Conservation (phyloP, 2,888 invertebrate species). For the Drosophila tripunctata region DNA sequence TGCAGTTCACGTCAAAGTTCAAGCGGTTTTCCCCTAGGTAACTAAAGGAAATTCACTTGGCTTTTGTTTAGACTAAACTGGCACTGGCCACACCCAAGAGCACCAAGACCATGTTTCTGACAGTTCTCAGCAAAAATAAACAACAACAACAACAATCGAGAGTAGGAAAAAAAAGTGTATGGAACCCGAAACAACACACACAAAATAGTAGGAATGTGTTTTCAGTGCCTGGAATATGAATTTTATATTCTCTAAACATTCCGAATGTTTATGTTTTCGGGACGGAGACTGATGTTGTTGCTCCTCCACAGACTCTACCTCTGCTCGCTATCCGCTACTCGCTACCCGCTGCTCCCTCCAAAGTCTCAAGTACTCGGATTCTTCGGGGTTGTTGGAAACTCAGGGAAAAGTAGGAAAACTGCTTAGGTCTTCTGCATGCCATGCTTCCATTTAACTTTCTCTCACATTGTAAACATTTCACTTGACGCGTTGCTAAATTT, state of each 20-base stretch:
- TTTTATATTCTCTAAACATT: conserved; percentile 72
- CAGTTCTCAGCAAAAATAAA: conserved; percentile 65
- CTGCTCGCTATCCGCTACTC: background rate
- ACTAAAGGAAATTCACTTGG: conserved; percentile 46
- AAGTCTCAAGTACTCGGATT: conserved; percentile 46
- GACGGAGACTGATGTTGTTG: conserved; percentile 21
- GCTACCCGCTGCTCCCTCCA: conserved; percentile 16
- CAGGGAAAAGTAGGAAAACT: conserved; percentile 36
- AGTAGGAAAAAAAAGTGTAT: background rate
- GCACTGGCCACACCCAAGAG: conserved; percentile 67
- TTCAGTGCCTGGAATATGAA: conserved; percentile 55
- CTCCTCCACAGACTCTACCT: background rate
- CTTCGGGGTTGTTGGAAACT: conserved; percentile 36
- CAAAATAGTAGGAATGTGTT: conserved; percentile 25
- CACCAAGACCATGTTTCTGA: conserved; percentile 60
- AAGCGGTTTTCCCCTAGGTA: conserved; percentile 59
- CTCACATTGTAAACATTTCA: conserved; percentile 82
- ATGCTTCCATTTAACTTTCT: conserved; percentile 72
- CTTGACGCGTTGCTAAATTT: conserved; percentile 73
- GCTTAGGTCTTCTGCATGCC: conserved; percentile 30
- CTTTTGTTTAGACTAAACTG: conserved; percentile 70
- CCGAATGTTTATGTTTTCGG: conserved; percentile 67
- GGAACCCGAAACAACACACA: conserved; percentile 6
- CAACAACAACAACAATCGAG: conserved; percentile 16
- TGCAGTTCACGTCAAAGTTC: conserved; percentile 77